Base-by-base conservation (phyloP, 2,888 invertebrate species). In the Pterostichus niger region DNA sequence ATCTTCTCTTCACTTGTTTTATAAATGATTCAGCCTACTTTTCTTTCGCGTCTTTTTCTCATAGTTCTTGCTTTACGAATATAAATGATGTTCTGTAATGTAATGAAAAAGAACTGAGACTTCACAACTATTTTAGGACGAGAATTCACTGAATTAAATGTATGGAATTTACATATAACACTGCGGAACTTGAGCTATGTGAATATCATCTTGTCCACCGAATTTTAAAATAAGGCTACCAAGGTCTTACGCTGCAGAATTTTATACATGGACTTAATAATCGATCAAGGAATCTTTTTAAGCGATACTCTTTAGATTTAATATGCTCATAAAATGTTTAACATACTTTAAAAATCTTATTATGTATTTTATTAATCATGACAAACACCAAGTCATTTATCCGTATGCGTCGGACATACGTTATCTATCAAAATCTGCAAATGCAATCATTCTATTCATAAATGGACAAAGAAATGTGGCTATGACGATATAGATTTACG, bases 121-220 rank as follows among this genome's bases (percentile, higher is more conserved):
- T 40, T 71, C 68, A 71, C 44, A 71, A 71, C 68, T 71, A 80
- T 64, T 80, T 64, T 52, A 52, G 68, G 68, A 13, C 44, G 68
- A 40, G 68, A 71, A 71, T 71, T 71, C 24, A 44, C 52, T 80
- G 68, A 80, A 71, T 80, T 80, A 68, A 80, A 68, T 61, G 71
- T 35, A 46, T 24, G 73, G 81, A 81, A 81, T 81, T 81, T 73
- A 56, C 56, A 81, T 81, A 73, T 81, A 71, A 71, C 68, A 75
- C 52, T 75, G 75, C 6, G 75, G 75, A 75, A 75, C 73, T 75
- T 75, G 31, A 75, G 52, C 33, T 52, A 75, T 75, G 49, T 75
- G 75, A 46, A 49, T 31, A 75, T 75, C 73, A 44, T 44, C 46
- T 40, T 73, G 73, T 17, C 17, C 73, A 17, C 49, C 15, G 31